Evolutionary conservation across 2,113 vertebrate genomes (phyloP).

Genomic region (Noturus placidus): DNA sequence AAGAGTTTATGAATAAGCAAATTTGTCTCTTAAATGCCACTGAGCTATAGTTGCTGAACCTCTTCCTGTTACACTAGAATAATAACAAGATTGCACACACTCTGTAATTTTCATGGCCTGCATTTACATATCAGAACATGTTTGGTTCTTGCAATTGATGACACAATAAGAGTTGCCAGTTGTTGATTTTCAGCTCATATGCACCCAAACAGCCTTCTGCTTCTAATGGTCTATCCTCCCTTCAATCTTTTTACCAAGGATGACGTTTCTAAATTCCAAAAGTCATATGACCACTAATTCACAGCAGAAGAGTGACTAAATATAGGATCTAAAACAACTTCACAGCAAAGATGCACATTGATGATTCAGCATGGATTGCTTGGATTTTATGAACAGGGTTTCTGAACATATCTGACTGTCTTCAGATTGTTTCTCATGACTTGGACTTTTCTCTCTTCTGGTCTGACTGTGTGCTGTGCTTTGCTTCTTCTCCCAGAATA

Average conservation of each 20-base stretch:
- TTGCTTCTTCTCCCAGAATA: conserved; percentile 84
- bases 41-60: not conserved
- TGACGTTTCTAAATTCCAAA: not conserved
- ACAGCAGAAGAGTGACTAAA: not conserved
- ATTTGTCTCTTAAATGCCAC: not conserved
- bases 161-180: not conserved
- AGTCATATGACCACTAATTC: not conserved
- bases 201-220: not conserved
- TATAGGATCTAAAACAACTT: conserved; percentile 13
- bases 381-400: conserved; percentile 7
- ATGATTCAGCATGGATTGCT: conserved; percentile 9
- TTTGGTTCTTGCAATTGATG: not conserved
- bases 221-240: not conserved
- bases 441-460: conserved; percentile 61
- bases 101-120: not conserved
- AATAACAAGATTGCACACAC: not conserved
- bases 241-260: not conserved
- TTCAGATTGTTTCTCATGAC: conserved; percentile 37
- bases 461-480: conserved; percentile 68
- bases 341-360: conserved; percentile 19
- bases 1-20: not conserved
- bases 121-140: not conserved
- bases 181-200: no score
- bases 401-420: conserved; percentile 11
- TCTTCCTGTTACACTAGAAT: not conserved